Percentiles rank a stretch among this genome's conserved stretches.
Conservation (phyloP, 2,113 vertebrate genomes). For the Ochotona princeps region DNA sequence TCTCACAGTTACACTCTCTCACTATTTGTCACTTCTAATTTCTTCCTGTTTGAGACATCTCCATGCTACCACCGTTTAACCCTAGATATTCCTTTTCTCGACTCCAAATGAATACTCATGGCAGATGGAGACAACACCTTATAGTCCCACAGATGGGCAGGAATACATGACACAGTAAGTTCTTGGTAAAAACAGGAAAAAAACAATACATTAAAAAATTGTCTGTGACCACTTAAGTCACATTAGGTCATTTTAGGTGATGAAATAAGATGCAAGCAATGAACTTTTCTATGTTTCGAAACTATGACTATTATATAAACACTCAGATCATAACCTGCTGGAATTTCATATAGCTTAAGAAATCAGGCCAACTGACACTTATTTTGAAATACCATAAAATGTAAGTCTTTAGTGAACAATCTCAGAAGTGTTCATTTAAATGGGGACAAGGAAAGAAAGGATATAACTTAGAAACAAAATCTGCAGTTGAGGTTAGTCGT, state of each 20-base stretch:
- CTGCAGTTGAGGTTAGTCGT: constrained; percentile 53
- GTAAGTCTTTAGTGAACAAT: constrained; percentile 35
- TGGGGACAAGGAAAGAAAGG: constrained; percentile 20
- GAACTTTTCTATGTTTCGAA: neutral
- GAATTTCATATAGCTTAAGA: constrained; percentile 48
- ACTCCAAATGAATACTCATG: neutral
- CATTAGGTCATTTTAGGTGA: neutral
- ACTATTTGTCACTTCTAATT: neutral
- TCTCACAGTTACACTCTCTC: neutral
- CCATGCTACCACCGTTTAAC: neutral
- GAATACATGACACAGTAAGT: neutral
- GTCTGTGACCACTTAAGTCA: neutral
- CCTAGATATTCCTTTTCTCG: neutral
- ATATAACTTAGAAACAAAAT: constrained; percentile 60
- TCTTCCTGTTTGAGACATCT: neutral
- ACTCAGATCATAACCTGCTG: neutral
- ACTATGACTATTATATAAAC: neutral
- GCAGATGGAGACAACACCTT: too few relatives aligned
- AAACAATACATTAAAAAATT: neutral
- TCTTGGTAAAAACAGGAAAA: neutral
- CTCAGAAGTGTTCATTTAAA: constrained; percentile 58
- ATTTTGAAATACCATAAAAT: constrained; percentile 59
- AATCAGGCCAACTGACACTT: constrained; percentile 72
- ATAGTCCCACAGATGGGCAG: neutral
- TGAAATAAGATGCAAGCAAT: neutral